Evolutionary conservation across 2,113 vertebrate species (phyloP).

Genomic region (Leucopternis melanops): DNA sequence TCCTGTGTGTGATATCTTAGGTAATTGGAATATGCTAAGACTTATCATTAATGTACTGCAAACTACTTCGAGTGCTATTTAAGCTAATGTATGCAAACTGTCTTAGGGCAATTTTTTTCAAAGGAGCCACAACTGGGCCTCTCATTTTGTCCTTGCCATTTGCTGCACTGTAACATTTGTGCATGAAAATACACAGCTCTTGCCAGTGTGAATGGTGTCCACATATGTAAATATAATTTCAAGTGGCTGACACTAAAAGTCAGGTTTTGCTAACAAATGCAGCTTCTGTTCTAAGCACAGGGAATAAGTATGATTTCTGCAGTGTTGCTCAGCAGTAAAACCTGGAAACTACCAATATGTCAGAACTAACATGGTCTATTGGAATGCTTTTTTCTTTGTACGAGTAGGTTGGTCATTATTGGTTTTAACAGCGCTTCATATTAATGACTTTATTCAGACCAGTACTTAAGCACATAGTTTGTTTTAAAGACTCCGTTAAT

Average conservation of each 20-base stretch:
- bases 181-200: background rate
- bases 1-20: background rate
- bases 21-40: background rate
- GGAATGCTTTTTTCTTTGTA: background rate
- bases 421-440: background rate
- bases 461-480: background rate
- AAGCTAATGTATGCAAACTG: background rate
- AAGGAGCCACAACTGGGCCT: background rate
- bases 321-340: background rate
- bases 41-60: background rate
- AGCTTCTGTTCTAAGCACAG: background rate
- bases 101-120: background rate
- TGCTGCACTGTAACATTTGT: background rate
- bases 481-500: background rate
- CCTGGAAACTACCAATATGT: background rate
- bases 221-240: background rate
- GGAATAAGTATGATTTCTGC: background rate
- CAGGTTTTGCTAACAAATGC: background rate
- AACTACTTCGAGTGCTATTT: background rate
- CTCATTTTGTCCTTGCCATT: background rate
- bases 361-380: background rate
- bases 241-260: background rate
- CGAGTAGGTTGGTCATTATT: accelerated
- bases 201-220: background rate
- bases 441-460: background rate